Percentiles rank a stretch among this genome's conserved stretches.
Conservation (phyloP, 2,113 vertebrate genomes). For the Bungarus multicinctus region DNA sequence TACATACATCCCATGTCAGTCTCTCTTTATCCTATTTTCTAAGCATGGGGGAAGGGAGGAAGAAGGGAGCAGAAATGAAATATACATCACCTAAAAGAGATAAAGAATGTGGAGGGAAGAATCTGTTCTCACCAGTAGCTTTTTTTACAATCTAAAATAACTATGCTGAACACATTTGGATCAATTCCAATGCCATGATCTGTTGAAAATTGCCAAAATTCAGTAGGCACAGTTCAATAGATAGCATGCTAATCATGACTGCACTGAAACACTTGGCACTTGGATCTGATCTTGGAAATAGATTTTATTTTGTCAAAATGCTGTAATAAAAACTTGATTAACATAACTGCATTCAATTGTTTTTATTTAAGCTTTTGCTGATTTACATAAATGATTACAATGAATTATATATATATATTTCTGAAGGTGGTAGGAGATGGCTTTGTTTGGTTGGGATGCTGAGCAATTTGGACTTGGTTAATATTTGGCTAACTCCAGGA, state of each 20-base stretch:
- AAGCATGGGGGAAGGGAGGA: not conserved
- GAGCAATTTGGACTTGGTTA: not conserved
- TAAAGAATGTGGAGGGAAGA: not conserved
- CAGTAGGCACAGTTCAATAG: not conserved
- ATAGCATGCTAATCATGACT: not conserved
- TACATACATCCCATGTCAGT: not conserved
- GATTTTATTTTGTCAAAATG: not conserved
- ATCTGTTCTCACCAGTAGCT: not conserved
- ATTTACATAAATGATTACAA: not conserved
- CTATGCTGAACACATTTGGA: not conserved
- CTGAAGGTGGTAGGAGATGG: slow-evolving; percentile 1
- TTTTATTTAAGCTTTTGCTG: not conserved
- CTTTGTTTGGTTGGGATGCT: not conserved
- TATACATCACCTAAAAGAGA: not conserved
- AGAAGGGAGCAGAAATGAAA: not conserved
- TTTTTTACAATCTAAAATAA: not conserved
- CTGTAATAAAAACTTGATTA: not conserved
- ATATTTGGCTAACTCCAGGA: not conserved
- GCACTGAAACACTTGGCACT: not conserved
- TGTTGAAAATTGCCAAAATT: not conserved
- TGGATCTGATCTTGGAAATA: not conserved
- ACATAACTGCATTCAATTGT: not conserved
- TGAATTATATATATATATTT: slow-evolving; percentile 31
- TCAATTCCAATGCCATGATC: not conserved
- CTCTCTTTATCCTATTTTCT: not conserved